A percentile compares a stretch with the other conserved stretches of the same genome.
Conservation (phyloP, 2,113 vertebrate species). For the Ornithorhynchus anatinus region DNA sequence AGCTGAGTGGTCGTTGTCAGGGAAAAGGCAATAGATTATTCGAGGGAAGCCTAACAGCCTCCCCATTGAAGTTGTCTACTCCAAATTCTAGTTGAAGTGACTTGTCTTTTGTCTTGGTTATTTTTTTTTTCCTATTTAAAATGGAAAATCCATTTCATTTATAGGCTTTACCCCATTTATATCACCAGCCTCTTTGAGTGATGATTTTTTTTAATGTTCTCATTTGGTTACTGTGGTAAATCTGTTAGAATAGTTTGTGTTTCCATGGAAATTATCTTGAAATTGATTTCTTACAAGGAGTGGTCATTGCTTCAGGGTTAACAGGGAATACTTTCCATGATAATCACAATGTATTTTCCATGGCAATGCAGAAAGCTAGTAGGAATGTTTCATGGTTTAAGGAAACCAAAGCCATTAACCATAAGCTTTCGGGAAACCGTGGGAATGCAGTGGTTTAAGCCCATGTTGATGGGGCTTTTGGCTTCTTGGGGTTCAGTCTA, state of each 20-base stretch:
- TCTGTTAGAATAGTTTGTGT: slow-evolving; percentile 52
- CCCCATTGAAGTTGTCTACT: too few relatives aligned
- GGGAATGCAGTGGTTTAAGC: not conserved
- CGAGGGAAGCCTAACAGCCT: too few relatives aligned
- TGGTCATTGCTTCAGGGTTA: slow-evolving; percentile 17
- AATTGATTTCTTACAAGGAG: slow-evolving; percentile 41
- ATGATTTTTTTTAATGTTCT: slow-evolving; percentile 42
- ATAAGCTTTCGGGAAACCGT: not conserved
- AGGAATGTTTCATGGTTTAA: not conserved
- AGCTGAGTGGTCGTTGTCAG: too few relatives aligned
- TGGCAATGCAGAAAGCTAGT: not conserved
- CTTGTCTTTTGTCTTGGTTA: too few relatives aligned
- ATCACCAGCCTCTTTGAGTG: too few relatives aligned
- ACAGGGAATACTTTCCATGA: not conserved
- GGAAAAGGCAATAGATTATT: too few relatives aligned
- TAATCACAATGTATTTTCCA: not conserved
- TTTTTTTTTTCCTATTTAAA: too few relatives aligned
- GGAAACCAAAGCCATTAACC: not conserved
- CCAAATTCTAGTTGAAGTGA: too few relatives aligned
- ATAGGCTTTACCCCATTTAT: too few relatives aligned
- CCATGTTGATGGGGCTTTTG: not conserved
- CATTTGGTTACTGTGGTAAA: slow-evolving; percentile 53
- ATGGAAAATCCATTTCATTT: too few relatives aligned
- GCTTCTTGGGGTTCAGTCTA: not conserved
- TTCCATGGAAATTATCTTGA: slow-evolving; percentile 61